phyloP scores from a whole-genome alignment of 2,113 vertebrate genomes.

The Columba livia region DNA sequence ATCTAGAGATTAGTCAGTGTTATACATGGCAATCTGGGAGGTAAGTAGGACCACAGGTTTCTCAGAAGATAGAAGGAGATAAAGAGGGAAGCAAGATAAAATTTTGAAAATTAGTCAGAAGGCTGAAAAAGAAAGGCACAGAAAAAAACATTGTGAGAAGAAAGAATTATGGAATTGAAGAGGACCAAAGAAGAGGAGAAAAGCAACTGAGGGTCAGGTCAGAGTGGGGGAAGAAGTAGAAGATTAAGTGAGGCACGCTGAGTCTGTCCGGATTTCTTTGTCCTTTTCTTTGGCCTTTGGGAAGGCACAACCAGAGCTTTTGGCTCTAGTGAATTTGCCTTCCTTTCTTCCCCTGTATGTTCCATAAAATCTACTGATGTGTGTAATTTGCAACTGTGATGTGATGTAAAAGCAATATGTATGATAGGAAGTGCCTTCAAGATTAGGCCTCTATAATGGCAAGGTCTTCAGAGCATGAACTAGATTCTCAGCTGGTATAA shows the following conservation, averaged over 20 bases:
- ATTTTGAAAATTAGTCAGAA: neutral
- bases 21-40: neutral
- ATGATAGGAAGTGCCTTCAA: neutral
- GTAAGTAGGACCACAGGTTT: neutral
- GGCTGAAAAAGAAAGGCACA: neutral
- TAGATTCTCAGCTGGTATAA: neutral
- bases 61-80: neutral
- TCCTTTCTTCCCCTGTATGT: neutral
- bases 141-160: neutral
- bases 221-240: neutral
- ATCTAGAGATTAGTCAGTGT: neutral
- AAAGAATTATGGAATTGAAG: neutral
- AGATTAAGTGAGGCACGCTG: neutral
- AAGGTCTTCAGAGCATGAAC: neutral
- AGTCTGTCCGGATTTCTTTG: neutral
- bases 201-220: neutral
- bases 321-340: neutral
- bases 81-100: neutral
- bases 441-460: neutral
- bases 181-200: neutral
- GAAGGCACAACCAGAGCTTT: neutral
- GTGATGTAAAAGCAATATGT: neutral
- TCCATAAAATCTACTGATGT: neutral
- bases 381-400: neutral
- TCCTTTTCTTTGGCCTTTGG: neutral